A percentile compares a stretch with the other conserved stretches of the same genome.
These are phyloP conservation scores for Didymodactylos carnosus DNA, from an alignment of 2,888 invertebrate species.

Conservation along the genomic window DNA sequence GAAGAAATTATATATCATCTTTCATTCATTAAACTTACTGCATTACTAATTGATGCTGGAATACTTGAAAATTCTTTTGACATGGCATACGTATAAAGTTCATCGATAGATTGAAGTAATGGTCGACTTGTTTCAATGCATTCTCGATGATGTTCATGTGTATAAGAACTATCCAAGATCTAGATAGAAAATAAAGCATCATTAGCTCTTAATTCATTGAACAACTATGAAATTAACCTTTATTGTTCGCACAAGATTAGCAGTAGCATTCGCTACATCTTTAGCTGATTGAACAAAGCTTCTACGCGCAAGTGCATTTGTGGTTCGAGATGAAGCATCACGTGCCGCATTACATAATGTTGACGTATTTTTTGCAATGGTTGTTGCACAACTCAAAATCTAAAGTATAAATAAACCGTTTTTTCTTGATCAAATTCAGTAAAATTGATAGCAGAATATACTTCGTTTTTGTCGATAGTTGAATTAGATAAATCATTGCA, in stretches of 20 bases:
- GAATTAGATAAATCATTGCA: conserved; percentile 42
- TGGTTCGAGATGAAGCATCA: conserved; percentile 68
- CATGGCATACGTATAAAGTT: conserved; percentile 72
- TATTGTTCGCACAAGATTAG: conserved; percentile 75
- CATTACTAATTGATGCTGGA: conserved; percentile 67
- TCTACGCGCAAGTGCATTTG: conserved; percentile 70
- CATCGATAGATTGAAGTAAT: conserved; percentile 68
- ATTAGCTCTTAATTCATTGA: not conserved
- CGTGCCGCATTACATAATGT: conserved; percentile 84
- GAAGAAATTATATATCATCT: no score
- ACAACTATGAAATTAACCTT: conserved; percentile 41
- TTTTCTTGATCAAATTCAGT: no score
- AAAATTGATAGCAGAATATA: no score
- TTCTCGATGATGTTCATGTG: conserved; percentile 44
- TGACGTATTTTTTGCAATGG: conserved; percentile 84
- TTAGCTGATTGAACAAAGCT: conserved; percentile 94
- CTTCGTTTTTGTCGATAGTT: conserved; percentile 29
- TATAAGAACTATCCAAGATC: conserved; percentile 51
- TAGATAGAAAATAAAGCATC: conserved; percentile 17
- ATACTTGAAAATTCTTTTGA: conserved; percentile 77
- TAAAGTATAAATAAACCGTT: conserved; percentile 25
- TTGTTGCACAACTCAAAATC: conserved; percentile 70
- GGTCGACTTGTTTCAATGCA: conserved; percentile 53
- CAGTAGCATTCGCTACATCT: conserved; percentile 85
- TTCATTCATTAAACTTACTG: no score